Evolutionary conservation across 2,113 vertebrate genomes (phyloP), one percentile per base, ranked within the genome.

Genomic region (Entomyzon cyanotis): DNA sequence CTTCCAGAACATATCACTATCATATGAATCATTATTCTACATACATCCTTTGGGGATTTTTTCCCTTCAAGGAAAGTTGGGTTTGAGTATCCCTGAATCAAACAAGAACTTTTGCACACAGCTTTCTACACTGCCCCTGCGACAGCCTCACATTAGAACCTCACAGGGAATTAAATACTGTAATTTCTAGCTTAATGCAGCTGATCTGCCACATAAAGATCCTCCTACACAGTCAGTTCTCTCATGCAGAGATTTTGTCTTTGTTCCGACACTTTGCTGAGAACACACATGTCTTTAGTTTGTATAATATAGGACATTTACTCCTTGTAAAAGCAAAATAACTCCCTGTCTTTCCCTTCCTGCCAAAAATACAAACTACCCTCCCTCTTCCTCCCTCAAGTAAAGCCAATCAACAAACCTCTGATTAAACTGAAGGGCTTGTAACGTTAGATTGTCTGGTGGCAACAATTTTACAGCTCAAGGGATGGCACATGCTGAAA

Each of bases 131-230:
- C 9, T 50, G 68, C 15, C 47, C 22, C 12, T 53, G 59, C 1
- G 27, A 91, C 89, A 93, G 50, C 82, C 68, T 92, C 82, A 59
- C 68, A 95, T 93, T 96, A 93, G 75, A 90, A 67, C 64, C 86
- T 93, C 79, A 83, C 1, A 2, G 35, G 52, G 92, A 93, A 69
- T 80, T 94, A 94, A 97, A 90, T 74, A 88, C 92, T 92, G 67
- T 90, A 92, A 95, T 94, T 96, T 93, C 59, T 80, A 59, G 33
- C 71, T 90, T 95, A 95, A 87, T 83, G 91, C 90, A 93, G 75
- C 88, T 88, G 79, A 95, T 95, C 79, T 88, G 53, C 92, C 91
- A 41, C 84, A 58, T 75, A 69, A 79, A 94, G 71, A 77, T 88
- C 85, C 88, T 97, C 93, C 93, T 88, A 95, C 94, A 86, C 88